Conservation (phyloP, 2,113 vertebrate genomes). For the Amphiprion percula region DNA sequence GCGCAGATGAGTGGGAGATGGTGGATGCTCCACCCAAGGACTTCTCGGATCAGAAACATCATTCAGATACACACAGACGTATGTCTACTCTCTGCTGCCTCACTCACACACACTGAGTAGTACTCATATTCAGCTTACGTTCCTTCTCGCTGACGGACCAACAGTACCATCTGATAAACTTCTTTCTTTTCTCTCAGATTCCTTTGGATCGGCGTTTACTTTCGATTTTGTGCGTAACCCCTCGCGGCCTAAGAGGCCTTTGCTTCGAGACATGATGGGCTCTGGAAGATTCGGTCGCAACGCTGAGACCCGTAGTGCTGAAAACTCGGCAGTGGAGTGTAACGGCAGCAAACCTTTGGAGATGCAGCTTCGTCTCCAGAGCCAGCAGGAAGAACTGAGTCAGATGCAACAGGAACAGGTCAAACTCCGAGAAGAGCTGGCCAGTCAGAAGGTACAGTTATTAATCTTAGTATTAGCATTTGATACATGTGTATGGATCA, state of each 20-base stretch:
- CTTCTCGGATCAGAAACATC: constrained; percentile 86
- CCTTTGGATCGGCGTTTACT: constrained; percentile 87
- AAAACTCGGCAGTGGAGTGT: constrained; percentile 82
- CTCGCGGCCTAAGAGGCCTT: constrained; percentile 84
- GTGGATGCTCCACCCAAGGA: constrained; percentile 91
- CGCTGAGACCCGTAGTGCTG: constrained; percentile 77
- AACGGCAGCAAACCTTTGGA: constrained; percentile 82
- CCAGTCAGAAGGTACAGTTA: constrained; percentile 82
- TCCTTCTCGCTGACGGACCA: background rate
- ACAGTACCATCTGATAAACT: background rate
- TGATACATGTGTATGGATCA: accelerated
- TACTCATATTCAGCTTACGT: background rate
- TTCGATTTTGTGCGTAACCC: constrained; percentile 91
- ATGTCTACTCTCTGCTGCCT: constrained; percentile 42
- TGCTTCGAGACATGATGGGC: constrained; percentile 86
- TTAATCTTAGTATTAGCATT: background rate
- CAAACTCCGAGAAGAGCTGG: constrained; percentile 85
- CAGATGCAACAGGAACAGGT: constrained; percentile 89
- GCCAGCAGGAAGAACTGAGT: constrained; percentile 90
- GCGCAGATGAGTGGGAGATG: constrained; percentile 95
- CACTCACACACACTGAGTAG: background rate
- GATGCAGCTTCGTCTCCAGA: constrained; percentile 87
- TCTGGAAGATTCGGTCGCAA: constrained; percentile 80
- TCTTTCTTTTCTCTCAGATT: constrained; percentile 69
- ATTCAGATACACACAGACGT: constrained; percentile 87